phyloP scores from a whole-genome alignment of 2,113 vertebrate genomes.

The Alligator mississippiensis region DNA sequence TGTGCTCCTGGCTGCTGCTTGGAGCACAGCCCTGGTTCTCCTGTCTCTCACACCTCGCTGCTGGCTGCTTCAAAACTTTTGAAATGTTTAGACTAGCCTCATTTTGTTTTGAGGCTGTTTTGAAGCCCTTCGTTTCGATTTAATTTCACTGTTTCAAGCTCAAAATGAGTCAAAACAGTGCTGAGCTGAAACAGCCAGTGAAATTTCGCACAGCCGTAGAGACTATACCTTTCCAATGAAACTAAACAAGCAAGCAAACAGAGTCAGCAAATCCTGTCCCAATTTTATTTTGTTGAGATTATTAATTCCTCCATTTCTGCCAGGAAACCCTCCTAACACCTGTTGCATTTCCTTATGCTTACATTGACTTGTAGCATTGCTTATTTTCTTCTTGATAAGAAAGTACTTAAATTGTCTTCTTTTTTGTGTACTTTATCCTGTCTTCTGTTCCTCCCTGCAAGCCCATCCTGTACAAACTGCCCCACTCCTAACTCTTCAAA shows the following conservation, averaged over 20 bases:
- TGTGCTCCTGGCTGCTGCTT: too few relatives aligned
- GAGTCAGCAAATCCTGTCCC: slow-evolving; percentile 21
- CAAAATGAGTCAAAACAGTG: too few relatives aligned
- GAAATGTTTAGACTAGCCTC: too few relatives aligned
- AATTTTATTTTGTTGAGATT: slow-evolving; percentile 42
- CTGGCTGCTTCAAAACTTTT: too few relatives aligned
- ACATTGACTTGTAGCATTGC: slow-evolving; percentile 30
- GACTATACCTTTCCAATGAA: slow-evolving; percentile 46
- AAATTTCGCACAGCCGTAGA: neutral
- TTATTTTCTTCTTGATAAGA: slow-evolving; percentile 50
- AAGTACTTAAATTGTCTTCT: slow-evolving; percentile 21
- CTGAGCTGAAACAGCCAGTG: too few relatives aligned
- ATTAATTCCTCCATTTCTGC: slow-evolving; percentile 6
- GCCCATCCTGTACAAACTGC: neutral
- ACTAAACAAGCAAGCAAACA: slow-evolving; percentile 23
- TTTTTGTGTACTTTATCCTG: slow-evolving; percentile 7
- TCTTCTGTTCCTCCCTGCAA: slow-evolving; percentile 16
- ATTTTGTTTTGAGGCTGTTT: too few relatives aligned
- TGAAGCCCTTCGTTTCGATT: too few relatives aligned
- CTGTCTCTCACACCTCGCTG: neutral
- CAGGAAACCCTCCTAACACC: slow-evolving; percentile 40
- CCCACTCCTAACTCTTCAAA: neutral
- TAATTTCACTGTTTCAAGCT: too few relatives aligned
- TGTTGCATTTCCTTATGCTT: slow-evolving; percentile 40
- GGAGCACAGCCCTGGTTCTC: too few relatives aligned